These are phyloP conservation scores for Bubo scandiacus DNA, from an alignment of 2,113 vertebrate genomes.

Conservation along the genomic window DNA sequence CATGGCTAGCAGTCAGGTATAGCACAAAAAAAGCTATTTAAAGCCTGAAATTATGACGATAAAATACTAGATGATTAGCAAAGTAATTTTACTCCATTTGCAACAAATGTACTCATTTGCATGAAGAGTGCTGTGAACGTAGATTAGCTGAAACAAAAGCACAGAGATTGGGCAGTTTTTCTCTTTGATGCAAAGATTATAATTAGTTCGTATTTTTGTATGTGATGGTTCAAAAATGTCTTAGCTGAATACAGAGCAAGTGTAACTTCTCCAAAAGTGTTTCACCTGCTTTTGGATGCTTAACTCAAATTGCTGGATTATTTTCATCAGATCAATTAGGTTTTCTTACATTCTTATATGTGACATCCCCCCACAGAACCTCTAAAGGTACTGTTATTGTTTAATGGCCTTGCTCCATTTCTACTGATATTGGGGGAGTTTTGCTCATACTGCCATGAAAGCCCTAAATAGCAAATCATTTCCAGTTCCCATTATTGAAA, in stretches of 20 bases:
- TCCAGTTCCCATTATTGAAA: neutral
- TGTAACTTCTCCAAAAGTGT: neutral
- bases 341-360: neutral
- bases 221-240: constrained; percentile 17
- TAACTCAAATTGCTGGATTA: neutral
- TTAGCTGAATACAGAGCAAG: neutral
- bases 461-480: neutral
- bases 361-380: accelerated
- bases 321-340: neutral
- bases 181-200: constrained; percentile 20
- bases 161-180: constrained; percentile 28
- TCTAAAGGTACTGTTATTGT: neutral
- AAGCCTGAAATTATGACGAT: neutral
- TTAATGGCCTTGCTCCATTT: neutral
- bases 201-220: constrained; percentile 42
- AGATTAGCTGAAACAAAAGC: constrained; percentile 57
- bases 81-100: constrained; percentile 43
- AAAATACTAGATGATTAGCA: constrained; percentile 21
- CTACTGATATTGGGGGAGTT: neutral
- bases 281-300: neutral
- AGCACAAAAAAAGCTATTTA: constrained; percentile 22
- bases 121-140: constrained; percentile 25
- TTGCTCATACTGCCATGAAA: neutral
- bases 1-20: neutral
- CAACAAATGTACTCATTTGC: constrained; percentile 46